Evolutionary conservation across 1,140 invertebrate genomes (phyloP), one percentile per base, ranked within the genome.

Genomic region (Tetragonula clypearis): DNA sequence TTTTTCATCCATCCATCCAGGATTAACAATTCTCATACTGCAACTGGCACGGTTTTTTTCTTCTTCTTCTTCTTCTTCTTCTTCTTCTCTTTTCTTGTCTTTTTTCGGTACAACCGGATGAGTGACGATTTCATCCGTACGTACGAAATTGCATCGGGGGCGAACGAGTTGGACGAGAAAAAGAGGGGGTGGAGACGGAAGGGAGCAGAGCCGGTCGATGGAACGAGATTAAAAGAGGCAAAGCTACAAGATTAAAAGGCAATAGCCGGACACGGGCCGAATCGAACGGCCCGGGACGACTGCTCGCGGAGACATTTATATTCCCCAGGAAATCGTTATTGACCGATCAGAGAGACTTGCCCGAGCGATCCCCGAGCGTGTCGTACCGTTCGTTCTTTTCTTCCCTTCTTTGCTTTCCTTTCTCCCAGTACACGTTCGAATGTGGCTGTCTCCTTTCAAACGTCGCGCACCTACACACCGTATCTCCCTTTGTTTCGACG

Each of bases 171-270:
- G 30, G n/a, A 56, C 30, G 53, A 65, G 66, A 73, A 56, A 35
- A 62, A 35, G 21, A 41, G 69, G 60, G 69, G 55, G 26, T 56
- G 49, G n/a, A 23, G 11, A n/a, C 14, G 21, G 79, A 65, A 62
- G 78, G 65, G 69, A n/a, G 62, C n/a, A 41, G 35, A 35, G 35
- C 49, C 66, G 89, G 89, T 92, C 89, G 90, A 91, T 92, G 74
- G 85, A 90, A 92, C 90, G 87, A 92, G 90, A 91, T 93, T 93
- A 92, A 92, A 93, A 92, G 90, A 92, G 92, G 88, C 87, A 88
- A 91, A 88, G 87, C 89, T 91, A 90, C 85, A 91, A 92, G 91
- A 92, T 92, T 92, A 92, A 92, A 92, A 92, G 91, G 91, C 91
- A 91, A 90, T 88, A 30, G 89, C 84, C 86, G 79, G 85, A 87